Base-by-base conservation (phyloP, 2,888 invertebrate species). In the Gibbula magus region DNA sequence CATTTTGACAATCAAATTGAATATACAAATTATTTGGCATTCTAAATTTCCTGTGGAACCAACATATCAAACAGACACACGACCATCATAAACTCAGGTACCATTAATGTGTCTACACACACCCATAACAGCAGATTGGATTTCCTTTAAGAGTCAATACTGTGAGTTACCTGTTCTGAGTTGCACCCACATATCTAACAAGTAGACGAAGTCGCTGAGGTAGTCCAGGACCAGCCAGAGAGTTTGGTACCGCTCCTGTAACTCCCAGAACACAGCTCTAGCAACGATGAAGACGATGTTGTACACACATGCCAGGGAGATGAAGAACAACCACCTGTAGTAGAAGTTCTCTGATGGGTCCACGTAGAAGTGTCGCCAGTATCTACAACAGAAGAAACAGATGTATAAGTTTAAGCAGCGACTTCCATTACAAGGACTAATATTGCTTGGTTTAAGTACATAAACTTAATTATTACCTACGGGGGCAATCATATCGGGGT, bases 271-370 rank as follows among this genome's bases (percentile, higher is more conserved):
- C 5, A 98, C 97, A 1, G 96, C 95, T 79, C 98, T 95, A 18
- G 97, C 97, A 89, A 98, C 95, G 84, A 98, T 96, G 93, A 98
- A 96, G 77, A 98, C 94, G 88, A 97, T 94, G 93, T 99, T 99
- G 94, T 99, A 99, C 77, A 98, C 94, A 84, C 97, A 96, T 52
- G 98, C 96, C 89, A 96, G 89, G 0, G 97, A 96, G 73, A 98
- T 96, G 81, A 98, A 94, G 84, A 96, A 95, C 86, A 98, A 94
- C 98, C 98, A 98, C 95, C 97, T 94, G 86, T 98, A 98, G 93
- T 97, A 96, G 78, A 95, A 95, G 45, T 95, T 95, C 80, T 95
- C 94, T 0, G 97, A 95, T 4, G 97, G 96, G 92, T 98, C 96
- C 82, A 96, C 95, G 67, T 95, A 90, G 81, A 91, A 88, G 18